These are phyloP conservation scores for Dolichopus griseipennis DNA, from an alignment of 2,888 invertebrate genomes.

Conservation along the genomic window DNA sequence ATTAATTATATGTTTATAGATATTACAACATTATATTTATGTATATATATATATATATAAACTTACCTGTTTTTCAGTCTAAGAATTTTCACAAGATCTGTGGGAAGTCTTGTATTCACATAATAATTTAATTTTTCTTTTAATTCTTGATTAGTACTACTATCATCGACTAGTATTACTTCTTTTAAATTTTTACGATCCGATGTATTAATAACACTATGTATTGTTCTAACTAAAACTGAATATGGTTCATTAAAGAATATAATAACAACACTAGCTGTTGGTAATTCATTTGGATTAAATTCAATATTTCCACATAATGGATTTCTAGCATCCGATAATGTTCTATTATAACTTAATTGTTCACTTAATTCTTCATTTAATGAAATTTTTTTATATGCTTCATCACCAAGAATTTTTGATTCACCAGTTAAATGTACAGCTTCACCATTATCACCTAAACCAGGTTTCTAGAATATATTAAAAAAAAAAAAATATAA, in stretches of 20 bases:
- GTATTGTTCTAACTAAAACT: slow-evolving; percentile 65
- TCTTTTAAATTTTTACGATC: slow-evolving; percentile 63
- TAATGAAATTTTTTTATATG: slow-evolving; percentile 74
- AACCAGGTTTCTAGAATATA: slow-evolving; percentile 44
- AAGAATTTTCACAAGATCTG: slow-evolving; percentile 60
- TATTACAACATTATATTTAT: too few species aligned
- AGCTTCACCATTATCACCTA: slow-evolving; percentile 65
- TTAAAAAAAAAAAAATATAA: background rate
- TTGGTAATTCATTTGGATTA: slow-evolving; percentile 54
- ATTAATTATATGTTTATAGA: too few species aligned
- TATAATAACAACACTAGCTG: slow-evolving; percentile 72
- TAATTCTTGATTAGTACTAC: slow-evolving; percentile 67
- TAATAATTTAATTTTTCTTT: slow-evolving; percentile 72
- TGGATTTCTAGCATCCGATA: slow-evolving; percentile 40
- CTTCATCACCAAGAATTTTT: slow-evolving; percentile 55
- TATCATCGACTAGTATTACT: slow-evolving; percentile 91
- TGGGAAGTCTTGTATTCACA: slow-evolving; percentile 60
- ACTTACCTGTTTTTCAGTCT: slow-evolving; percentile 60
- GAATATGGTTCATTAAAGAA: slow-evolving; percentile 89
- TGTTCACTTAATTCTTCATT: slow-evolving; percentile 83
- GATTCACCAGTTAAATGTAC: slow-evolving; percentile 59
- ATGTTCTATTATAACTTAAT: slow-evolving; percentile 71
- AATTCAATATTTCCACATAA: slow-evolving; percentile 43
- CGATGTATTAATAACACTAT: slow-evolving; percentile 63
- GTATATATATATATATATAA: too few species aligned